These are phyloP conservation scores for Meteorus colon DNA, from an alignment of 2,888 invertebrate genomes.

Conservation along the genomic window DNA sequence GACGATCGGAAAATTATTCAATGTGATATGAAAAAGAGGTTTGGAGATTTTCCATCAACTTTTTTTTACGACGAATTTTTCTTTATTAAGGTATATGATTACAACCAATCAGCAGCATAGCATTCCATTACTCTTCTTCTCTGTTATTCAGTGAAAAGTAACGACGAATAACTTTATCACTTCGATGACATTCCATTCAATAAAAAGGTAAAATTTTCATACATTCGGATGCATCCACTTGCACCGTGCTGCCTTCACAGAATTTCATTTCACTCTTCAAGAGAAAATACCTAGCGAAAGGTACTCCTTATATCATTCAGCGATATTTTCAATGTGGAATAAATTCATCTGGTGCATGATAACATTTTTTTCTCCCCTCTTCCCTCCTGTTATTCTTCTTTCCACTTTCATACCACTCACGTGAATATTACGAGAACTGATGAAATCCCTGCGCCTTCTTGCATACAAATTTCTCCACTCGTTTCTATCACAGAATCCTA, in stretches of 20 bases:
- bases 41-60: not conserved
- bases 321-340: slow-evolving; percentile 10
- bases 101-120: not conserved
- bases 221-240: not conserved
- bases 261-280: slow-evolving; percentile 6
- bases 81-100: not conserved
- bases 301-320: not conserved
- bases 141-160: not conserved
- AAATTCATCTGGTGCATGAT: not conserved
- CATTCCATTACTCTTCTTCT: not conserved
- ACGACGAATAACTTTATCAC: slow-evolving; percentile 5
- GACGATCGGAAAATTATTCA: not conserved
- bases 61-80: not conserved
- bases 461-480: no score
- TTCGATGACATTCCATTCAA: slow-evolving; percentile 18
- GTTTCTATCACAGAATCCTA: no score
- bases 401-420: no score
- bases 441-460: no score
- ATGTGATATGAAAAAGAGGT: not conserved
- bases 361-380: no score
- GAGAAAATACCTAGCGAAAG: no score
- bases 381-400: no score
- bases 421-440: no score
- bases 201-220: slow-evolving; percentile 22
- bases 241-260: not conserved